Evolutionary conservation across 2,113 vertebrate species (phyloP).

Genomic region (Pongo pygmaeus): DNA sequence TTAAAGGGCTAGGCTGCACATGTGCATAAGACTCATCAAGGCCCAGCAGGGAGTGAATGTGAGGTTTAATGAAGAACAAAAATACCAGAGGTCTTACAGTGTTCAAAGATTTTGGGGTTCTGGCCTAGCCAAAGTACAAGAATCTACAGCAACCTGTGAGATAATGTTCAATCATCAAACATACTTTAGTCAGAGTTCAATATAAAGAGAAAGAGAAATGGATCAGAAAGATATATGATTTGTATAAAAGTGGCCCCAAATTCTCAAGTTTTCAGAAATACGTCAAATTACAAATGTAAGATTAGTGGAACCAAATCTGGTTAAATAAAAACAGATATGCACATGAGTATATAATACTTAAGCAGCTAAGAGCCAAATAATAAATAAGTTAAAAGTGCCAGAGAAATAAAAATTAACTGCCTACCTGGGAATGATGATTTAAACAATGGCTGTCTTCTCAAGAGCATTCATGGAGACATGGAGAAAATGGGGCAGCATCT

Average conservation of each 20-base stretch:
- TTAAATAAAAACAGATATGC: neutral
- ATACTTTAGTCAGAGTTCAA: neutral
- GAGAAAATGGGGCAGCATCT: neutral
- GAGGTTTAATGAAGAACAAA: neutral
- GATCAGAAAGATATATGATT: neutral
- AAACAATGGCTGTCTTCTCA: neutral
- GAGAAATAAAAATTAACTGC: neutral
- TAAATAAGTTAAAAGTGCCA: neutral
- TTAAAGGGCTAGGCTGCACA: neutral
- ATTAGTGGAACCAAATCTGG: neutral
- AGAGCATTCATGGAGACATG: neutral
- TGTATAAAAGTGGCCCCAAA: neutral
- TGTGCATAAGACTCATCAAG: neutral
- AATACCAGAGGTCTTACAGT: neutral
- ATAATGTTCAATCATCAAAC: neutral
- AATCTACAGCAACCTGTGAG: neutral
- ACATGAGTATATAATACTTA: neutral
- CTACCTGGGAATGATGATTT: neutral
- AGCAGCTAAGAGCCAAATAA: neutral
- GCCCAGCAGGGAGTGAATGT: neutral
- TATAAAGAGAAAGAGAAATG: neutral
- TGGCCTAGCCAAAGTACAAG: neutral
- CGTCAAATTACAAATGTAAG: neutral
- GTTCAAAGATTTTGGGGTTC: neutral
- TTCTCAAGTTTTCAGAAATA: constrained; percentile 1